Conservation (phyloP, 92 coral and sea anemone species). For the Epizoanthus fatuus region DNA sequence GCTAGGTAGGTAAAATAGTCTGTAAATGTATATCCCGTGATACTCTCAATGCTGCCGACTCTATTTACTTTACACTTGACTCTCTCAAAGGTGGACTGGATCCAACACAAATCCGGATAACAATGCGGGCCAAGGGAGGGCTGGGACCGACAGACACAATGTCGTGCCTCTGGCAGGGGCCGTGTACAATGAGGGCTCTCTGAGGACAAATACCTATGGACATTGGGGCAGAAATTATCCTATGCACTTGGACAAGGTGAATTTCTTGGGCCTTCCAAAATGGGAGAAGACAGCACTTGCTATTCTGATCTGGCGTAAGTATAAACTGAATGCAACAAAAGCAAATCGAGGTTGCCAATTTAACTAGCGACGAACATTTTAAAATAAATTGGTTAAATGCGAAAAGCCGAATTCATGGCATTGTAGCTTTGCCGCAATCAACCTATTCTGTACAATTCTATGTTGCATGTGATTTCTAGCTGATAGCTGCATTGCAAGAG, state of each 20-base stretch:
- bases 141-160: constrained; percentile 56
- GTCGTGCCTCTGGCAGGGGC: constrained; percentile 52
- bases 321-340: no score
- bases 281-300: constrained; percentile 48
- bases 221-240: constrained; percentile 62
- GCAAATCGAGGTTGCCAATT: no score
- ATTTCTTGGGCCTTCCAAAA: constrained; percentile 41
- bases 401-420: background rate
- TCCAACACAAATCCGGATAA: constrained; percentile 53
- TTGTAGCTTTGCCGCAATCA: no score
- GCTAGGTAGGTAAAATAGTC: no score
- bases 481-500: background rate
- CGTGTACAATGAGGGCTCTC: constrained; percentile 18
- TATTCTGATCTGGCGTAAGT: constrained; percentile 31
- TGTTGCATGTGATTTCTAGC: no score
- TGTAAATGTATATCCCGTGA: no score
- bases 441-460: no score
- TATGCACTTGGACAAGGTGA: constrained; percentile 23
- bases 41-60: no score
- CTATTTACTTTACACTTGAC: background rate
- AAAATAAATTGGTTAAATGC: no score
- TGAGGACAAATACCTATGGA: constrained; percentile 22
- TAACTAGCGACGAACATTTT: background rate
- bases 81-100: constrained; percentile 56
- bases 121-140: constrained; percentile 55